Conservation (phyloP, 2,888 invertebrate genomes). For the Brenthis hecate region DNA sequence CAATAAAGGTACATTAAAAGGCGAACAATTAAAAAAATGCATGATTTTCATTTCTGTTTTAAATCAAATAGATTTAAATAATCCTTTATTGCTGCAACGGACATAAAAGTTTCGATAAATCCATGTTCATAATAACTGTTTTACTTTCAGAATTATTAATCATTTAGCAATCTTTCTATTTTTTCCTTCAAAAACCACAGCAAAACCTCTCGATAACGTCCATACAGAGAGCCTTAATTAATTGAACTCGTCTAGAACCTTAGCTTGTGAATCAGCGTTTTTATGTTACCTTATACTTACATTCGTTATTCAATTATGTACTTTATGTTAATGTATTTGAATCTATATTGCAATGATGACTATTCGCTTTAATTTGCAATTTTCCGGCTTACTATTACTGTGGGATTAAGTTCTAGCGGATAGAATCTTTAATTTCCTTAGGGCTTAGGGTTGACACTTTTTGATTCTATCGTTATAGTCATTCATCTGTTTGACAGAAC, state of each 20-base stretch:
- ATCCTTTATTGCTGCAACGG: too few species aligned
- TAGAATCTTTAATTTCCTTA: slow-evolving; percentile 81
- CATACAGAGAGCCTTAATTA: slow-evolving; percentile 64
- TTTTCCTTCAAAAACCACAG: slow-evolving; percentile 28
- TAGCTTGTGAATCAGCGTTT: slow-evolving; percentile 65
- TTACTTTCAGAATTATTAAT: slow-evolving; percentile 21
- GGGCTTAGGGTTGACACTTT: slow-evolving; percentile 59
- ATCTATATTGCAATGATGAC: slow-evolving; percentile 10
- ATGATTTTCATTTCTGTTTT: too few species aligned
- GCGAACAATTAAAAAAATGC: too few species aligned
- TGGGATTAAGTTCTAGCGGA: slow-evolving; percentile 76
- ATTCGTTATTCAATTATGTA: slow-evolving; percentile 14
- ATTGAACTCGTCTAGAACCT: slow-evolving; percentile 69
- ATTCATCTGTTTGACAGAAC: slow-evolving; percentile 38
- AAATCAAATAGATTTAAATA: too few species aligned
- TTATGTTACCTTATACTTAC: slow-evolving; percentile 51
- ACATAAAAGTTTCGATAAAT: too few species aligned
- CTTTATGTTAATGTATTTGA: slow-evolving; percentile 18
- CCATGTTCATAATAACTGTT: neutral
- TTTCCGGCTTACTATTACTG: slow-evolving; percentile 74
- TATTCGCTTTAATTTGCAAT: slow-evolving; percentile 73
- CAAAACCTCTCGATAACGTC: slow-evolving; percentile 54
- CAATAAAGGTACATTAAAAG: too few species aligned
- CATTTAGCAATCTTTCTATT: slow-evolving; percentile 13
- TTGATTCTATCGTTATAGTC: slow-evolving; percentile 61